Conservation (phyloP, 1,140 invertebrate genomes). For the Heterodera schachtii region DNA sequence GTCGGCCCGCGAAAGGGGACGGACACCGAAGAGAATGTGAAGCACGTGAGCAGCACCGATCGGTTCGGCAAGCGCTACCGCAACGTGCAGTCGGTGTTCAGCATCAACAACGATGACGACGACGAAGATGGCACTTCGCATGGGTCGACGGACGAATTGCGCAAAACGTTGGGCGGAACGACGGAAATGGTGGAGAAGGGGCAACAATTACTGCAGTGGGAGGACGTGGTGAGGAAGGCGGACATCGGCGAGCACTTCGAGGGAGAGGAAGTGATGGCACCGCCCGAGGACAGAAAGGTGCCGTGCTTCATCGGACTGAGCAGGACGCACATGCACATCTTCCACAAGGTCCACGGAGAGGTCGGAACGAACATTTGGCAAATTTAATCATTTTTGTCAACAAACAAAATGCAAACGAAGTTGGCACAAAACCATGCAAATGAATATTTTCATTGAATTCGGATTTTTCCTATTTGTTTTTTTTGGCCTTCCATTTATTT, state of each 20-base stretch:
- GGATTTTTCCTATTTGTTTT: too few species aligned
- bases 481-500: not conserved
- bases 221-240: slow-evolving; percentile 47
- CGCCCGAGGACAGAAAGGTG: slow-evolving; percentile 33
- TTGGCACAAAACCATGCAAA: too few species aligned
- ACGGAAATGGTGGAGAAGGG: not conserved
- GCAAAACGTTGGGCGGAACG: not conserved
- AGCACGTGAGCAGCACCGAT: slow-evolving; percentile 42
- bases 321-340: slow-evolving; percentile 51
- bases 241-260: slow-evolving; percentile 50
- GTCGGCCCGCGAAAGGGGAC: not conserved
- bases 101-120: slow-evolving; percentile 74
- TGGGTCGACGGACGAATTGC: slow-evolving; percentile 38
- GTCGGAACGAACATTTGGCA: not conserved
- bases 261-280: slow-evolving; percentile 42
- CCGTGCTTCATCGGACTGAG: slow-evolving; percentile 48
- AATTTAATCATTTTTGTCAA: too few species aligned
- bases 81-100: slow-evolving; percentile 77
- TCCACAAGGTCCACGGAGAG: slow-evolving; percentile 41
- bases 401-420: too few species aligned
- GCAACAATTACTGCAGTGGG: slow-evolving; percentile 47
- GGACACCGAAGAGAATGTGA: slow-evolving; percentile 26
- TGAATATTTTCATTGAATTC: slow-evolving; percentile 8
- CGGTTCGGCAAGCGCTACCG: slow-evolving; percentile 42
- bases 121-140: slow-evolving; percentile 27